A percentile compares a stretch with the other conserved stretches of the same genome.
Evolutionary conservation across 2,797 vertebrate species (phyloP).

Genomic region (Eulemur albifrons): DNA sequence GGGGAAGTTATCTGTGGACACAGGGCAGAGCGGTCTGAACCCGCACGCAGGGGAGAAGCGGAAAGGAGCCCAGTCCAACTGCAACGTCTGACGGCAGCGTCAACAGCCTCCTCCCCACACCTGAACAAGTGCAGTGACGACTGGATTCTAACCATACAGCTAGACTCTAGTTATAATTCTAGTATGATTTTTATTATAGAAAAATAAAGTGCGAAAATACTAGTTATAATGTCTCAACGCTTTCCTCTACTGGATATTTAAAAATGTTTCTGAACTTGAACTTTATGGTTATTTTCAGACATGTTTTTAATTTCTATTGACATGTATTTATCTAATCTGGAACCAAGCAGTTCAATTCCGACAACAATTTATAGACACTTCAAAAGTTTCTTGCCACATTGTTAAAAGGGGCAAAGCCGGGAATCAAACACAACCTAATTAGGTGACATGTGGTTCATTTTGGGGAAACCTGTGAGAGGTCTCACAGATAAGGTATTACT

Average conservation of each 20-base stretch:
- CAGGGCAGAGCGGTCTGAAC: neutral
- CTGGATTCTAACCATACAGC: neutral
- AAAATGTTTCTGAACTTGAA: neutral
- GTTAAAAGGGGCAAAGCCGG: neutral
- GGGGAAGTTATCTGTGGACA: neutral
- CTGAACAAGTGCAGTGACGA: neutral
- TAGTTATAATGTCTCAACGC: neutral
- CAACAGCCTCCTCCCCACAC: neutral
- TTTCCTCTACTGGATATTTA: neutral
- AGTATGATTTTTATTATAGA: neutral
- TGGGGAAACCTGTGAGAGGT: neutral
- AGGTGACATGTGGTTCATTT: neutral
- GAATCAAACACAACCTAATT: neutral
- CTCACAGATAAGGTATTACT: neutral
- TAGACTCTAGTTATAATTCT: too few relatives aligned
- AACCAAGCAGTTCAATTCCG: neutral
- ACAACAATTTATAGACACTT: neutral
- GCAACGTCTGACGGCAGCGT: neutral
- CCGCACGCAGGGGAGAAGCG: neutral
- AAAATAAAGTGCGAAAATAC: neutral
- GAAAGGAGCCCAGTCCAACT: neutral
- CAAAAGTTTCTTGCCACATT: neutral
- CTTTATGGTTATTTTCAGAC: neutral
- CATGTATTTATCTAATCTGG: neutral
- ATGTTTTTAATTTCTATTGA: neutral